A percentile compares a stretch with the other conserved stretches of the same genome.
These are phyloP conservation scores for Bubalus kerabau DNA, from an alignment of 2,113 vertebrate genomes.

Conservation along the genomic window DNA sequence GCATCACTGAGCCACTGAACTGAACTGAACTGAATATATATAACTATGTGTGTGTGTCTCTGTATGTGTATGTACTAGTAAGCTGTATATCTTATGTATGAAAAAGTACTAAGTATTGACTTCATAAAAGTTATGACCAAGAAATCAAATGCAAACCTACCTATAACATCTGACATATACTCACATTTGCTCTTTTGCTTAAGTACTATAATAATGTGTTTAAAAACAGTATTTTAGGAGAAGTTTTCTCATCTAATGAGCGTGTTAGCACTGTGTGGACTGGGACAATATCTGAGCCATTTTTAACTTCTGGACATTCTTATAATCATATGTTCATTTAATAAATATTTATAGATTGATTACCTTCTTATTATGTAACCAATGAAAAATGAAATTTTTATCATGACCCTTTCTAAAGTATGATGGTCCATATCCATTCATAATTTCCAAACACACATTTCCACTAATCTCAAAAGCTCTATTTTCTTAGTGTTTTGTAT, in stretches of 20 bases:
- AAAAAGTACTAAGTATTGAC: neutral
- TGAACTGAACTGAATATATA: too few relatives aligned
- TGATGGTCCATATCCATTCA: neutral
- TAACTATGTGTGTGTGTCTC: neutral
- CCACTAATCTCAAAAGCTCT: neutral
- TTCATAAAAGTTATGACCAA: neutral
- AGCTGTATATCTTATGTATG: neutral
- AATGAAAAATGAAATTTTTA: neutral
- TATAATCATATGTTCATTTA: neutral
- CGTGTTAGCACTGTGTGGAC: neutral
- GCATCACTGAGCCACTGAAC: neutral
- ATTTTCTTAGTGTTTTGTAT: neutral
- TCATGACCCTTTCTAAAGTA: neutral
- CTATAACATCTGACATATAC: neutral
- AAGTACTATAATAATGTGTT: neutral
- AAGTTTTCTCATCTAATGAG: neutral
- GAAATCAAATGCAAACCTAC: neutral
- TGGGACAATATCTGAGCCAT: neutral
- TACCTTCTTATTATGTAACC: neutral
- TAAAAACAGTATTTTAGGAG: neutral
- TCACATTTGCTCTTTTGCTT: neutral
- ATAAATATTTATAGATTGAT: neutral
- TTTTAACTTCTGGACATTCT: neutral
- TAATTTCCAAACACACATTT: neutral
- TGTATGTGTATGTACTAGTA: neutral